Conservation (phyloP, 1,140 invertebrate species). For the Drosophila ogumai region DNA sequence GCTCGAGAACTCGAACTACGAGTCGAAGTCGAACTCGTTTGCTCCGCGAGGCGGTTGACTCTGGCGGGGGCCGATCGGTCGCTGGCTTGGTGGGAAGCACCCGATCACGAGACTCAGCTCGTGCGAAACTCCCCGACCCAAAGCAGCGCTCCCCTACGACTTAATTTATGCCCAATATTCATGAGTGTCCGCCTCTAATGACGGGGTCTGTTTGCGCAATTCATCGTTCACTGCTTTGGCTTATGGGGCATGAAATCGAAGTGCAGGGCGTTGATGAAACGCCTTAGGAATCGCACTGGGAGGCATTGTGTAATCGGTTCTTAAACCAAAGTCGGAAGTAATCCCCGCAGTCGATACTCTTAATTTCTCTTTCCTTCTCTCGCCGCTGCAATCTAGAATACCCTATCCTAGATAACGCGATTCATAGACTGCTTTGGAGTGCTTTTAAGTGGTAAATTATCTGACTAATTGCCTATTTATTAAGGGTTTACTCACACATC, state of each 20-base stretch:
- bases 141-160: conserved; percentile 14
- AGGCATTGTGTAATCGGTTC: conserved; percentile 24
- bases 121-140: conserved; percentile 58
- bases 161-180: conserved; percentile 56
- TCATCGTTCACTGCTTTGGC: conserved; percentile 15
- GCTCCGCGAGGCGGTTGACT: conserved; percentile 26
- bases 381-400: conserved; percentile 6
- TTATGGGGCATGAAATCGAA: conserved; percentile 47
- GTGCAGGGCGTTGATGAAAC: conserved; percentile 21
- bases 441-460: conserved; percentile 30
- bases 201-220: conserved; percentile 26
- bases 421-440: conserved; percentile 1
- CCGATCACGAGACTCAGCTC: conserved; percentile 74
- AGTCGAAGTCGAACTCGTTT: conserved; percentile 49
- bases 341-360: not conserved
- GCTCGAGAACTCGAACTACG: conserved; percentile 43
- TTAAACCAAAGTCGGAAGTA: not conserved
- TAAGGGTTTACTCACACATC: conserved; percentile 35
- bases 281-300: conserved; percentile 1
- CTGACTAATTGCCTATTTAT: conserved; percentile 53
- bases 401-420: conserved; percentile 21
- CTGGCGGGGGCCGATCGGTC: conserved; percentile 52
- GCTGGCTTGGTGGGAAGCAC: conserved; percentile 61
- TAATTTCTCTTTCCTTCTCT: not conserved
- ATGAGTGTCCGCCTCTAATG: conserved; percentile 47